Conservation (phyloP, 2,113 vertebrate species). For the Xiphias gladius region DNA sequence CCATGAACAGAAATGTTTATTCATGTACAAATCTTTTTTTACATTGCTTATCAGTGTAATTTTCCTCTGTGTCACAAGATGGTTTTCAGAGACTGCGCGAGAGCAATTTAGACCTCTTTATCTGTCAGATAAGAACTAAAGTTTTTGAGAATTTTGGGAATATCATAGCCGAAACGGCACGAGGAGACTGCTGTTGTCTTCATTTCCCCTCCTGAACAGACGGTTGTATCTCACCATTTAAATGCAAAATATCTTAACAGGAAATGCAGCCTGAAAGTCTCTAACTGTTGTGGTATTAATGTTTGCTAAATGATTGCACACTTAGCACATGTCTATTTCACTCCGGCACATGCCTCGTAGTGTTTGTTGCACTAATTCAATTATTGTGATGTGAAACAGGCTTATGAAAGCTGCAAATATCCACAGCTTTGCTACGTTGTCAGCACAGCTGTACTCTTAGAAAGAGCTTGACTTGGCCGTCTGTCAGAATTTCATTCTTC, state of each 20-base stretch:
- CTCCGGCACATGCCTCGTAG: conserved; percentile 46
- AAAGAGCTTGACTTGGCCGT: conserved; percentile 59
- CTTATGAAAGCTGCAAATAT: conserved; percentile 65
- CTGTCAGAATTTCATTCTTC: conserved; percentile 63
- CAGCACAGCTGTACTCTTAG: conserved; percentile 72
- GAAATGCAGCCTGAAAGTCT: conserved; percentile 45
- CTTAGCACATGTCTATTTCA: conserved; percentile 66
- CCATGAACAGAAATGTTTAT: conserved; percentile 10
- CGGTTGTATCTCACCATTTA: conserved; percentile 45
- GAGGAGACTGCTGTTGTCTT: background rate
- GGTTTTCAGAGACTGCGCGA: conserved; percentile 1
- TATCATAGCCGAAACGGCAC: background rate
- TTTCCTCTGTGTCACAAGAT: conserved; percentile 35
- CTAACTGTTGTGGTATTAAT: conserved; percentile 50
- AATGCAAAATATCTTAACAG: conserved; percentile 60
- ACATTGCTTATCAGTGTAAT: conserved; percentile 30
- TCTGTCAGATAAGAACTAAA: conserved; percentile 2
- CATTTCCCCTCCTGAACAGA: conserved; percentile 32
- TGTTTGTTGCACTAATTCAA: conserved; percentile 66
- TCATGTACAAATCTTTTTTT: background rate
- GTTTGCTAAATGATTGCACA: conserved; percentile 74
- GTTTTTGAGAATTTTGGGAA: conserved; percentile 17
- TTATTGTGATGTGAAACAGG: conserved; percentile 56
- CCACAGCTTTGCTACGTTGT: conserved; percentile 59
- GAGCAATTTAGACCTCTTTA: background rate